These are phyloP conservation scores for Acanthopagrus latus DNA, from an alignment of 2,797 vertebrate species.

Conservation along the genomic window DNA sequence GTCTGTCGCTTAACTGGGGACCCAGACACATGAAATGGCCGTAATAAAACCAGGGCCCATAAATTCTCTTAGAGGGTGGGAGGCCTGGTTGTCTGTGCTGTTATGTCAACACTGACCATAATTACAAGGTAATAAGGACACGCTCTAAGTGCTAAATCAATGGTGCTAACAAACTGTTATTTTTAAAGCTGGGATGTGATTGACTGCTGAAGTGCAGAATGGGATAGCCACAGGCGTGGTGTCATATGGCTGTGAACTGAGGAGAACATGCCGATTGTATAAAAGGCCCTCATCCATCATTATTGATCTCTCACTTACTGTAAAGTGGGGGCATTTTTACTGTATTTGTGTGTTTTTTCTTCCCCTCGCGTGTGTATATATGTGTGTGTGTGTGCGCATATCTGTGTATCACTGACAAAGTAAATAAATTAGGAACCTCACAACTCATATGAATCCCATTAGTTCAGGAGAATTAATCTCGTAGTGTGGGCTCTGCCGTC, in stretches of 20 bases:
- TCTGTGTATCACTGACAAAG: slow-evolving; percentile 76
- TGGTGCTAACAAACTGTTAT: slow-evolving; percentile 89
- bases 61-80: slow-evolving; percentile 85
- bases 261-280: slow-evolving; percentile 84
- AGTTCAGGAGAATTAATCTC: slow-evolving; percentile 93
- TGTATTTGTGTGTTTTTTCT: slow-evolving; percentile 71
- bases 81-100: slow-evolving; percentile 82
- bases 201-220: slow-evolving; percentile 83
- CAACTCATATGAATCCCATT: slow-evolving; percentile 92
- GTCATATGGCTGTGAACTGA: slow-evolving; percentile 83
- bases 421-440: slow-evolving; percentile 84
- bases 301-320: slow-evolving; percentile 87
- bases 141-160: slow-evolving; percentile 90
- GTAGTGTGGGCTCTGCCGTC: slow-evolving; percentile 67
- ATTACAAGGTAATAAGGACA: slow-evolving; percentile 90
- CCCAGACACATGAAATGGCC: slow-evolving; percentile 84
- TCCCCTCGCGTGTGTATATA: slow-evolving; percentile 45
- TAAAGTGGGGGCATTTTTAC: slow-evolving; percentile 85
- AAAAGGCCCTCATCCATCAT: slow-evolving; percentile 83
- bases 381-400: slow-evolving; percentile 37
- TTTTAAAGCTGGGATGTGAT: slow-evolving; percentile 86
- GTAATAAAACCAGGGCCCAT: slow-evolving; percentile 87
- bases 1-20: slow-evolving; percentile 83
- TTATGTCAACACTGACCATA: slow-evolving; percentile 89
- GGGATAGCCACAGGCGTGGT: slow-evolving; percentile 82